A percentile compares a stretch with the other conserved stretches of the same genome.
Conservation (phyloP, 2,113 vertebrate species). For the Hystrix cristata region DNA sequence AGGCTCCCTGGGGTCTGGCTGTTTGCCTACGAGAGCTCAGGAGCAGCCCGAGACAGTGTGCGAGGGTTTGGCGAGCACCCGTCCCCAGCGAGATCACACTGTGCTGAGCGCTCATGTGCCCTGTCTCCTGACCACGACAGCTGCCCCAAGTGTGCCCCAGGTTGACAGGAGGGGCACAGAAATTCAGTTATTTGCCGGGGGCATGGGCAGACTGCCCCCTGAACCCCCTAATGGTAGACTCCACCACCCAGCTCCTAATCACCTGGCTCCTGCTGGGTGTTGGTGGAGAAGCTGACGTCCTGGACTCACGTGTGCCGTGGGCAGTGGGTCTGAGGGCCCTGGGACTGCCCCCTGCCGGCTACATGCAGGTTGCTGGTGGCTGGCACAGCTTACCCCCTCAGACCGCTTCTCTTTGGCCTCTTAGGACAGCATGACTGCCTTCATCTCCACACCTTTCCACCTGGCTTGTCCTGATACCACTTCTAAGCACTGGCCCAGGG, state of each 20-base stretch:
- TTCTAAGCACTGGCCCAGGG: neutral
- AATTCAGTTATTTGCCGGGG: neutral
- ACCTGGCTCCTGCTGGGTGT: neutral
- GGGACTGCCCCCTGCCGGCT: neutral
- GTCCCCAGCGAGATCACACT: fast-evolving
- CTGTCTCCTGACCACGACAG: neutral
- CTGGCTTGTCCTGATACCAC: neutral
- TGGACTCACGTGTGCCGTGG: neutral
- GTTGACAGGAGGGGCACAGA: neutral
- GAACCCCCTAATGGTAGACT: neutral
- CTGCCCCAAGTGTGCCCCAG: neutral
- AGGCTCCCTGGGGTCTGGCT: neutral
- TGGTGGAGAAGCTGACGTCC: neutral
- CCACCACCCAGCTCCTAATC: neutral
- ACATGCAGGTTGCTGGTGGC: neutral
- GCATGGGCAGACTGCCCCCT: neutral
- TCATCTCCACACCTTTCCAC: neutral
- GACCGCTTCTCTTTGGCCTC: neutral
- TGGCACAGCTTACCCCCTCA: neutral
- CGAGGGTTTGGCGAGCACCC: neutral
- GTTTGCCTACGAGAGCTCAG: no score
- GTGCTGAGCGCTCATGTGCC: neutral
- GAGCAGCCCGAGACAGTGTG: neutral
- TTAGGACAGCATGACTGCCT: neutral
- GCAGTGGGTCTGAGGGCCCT: neutral